Evolutionary conservation across 2,797 vertebrate genomes (phyloP).

Genomic region (Pangasius macronema): DNA sequence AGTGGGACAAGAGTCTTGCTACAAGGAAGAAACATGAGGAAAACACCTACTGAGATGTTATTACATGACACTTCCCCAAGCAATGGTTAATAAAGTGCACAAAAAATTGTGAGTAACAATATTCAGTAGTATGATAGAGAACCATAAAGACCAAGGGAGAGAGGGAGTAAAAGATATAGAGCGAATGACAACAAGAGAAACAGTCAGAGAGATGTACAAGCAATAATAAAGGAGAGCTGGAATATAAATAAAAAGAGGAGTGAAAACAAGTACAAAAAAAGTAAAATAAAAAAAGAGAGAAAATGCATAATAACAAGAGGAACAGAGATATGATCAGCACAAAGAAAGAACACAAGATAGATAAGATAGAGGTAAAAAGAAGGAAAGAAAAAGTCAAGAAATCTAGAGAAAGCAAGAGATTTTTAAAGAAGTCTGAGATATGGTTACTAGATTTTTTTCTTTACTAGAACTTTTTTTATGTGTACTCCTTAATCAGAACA

Average conservation of each 20-base stretch:
- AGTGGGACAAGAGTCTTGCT: not conserved
- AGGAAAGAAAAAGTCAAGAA: not conserved
- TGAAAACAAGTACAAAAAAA: not conserved
- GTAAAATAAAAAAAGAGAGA: not conserved
- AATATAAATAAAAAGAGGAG: not conserved
- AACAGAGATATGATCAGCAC: not conserved
- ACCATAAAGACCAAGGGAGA: not conserved
- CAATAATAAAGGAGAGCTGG: not conserved
- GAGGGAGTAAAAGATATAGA: not conserved
- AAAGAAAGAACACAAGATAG: not conserved
- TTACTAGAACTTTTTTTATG: not conserved
- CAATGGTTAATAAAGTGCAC: slow-evolving; percentile 10
- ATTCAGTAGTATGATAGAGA: not conserved
- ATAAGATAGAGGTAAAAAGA: not conserved
- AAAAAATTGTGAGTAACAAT: not conserved
- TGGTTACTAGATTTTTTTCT: not conserved
- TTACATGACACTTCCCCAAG: slow-evolving; percentile 27
- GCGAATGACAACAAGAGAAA: not conserved
- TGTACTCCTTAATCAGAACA: not conserved
- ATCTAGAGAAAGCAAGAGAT: not conserved
- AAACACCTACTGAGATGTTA: slow-evolving; percentile 16
- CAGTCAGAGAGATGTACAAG: not conserved
- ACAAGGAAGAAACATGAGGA: slow-evolving; percentile 1
- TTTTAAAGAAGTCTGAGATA: not conserved
- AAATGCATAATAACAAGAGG: not conserved